phyloP scores from a whole-genome alignment of 2,888 invertebrate species.

The Megaustenia siamemsis region DNA sequence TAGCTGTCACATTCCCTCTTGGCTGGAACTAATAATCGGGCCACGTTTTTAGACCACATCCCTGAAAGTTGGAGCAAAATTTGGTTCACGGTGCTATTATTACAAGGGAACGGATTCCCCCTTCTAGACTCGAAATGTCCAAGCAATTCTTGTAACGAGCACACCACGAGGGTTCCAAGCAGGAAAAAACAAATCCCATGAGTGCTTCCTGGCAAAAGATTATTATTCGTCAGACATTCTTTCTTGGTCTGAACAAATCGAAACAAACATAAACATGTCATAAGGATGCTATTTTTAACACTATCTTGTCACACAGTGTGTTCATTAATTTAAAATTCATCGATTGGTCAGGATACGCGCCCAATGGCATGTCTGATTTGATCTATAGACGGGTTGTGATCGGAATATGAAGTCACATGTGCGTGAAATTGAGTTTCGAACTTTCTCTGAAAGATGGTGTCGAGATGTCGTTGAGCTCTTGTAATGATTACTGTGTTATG shows the following conservation, averaged over 20 bases:
- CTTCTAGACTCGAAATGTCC: background rate
- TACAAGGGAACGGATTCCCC: background rate
- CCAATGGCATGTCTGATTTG: conserved; percentile 6
- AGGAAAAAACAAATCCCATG: background rate
- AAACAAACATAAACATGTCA: conserved; percentile 26
- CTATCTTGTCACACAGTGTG: conserved; percentile 10
- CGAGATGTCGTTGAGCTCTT: background rate
- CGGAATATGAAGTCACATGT: conserved; percentile 4
- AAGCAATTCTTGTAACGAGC: background rate
- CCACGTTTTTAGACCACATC: background rate
- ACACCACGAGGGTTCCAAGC: background rate
- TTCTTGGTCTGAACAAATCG: conserved; percentile 7
- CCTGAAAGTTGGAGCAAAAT: background rate
- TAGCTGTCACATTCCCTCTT: background rate
- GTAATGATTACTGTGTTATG: background rate
- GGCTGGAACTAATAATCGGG: background rate
- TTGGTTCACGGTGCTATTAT: background rate
- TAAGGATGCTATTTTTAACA: conserved; percentile 18
- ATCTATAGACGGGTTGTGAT: background rate
- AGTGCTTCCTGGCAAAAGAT: background rate
- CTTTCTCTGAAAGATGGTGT: background rate
- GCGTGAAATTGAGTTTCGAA: conserved; percentile 23
- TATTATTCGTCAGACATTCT: conserved; percentile 6
- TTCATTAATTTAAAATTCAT: conserved; percentile 45
- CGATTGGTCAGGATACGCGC: background rate